A percentile compares a stretch with the other conserved stretches of the same genome.
Evolutionary conservation across 2,797 vertebrate genomes (phyloP).

Genomic region (Thalassophryne amazonica): DNA sequence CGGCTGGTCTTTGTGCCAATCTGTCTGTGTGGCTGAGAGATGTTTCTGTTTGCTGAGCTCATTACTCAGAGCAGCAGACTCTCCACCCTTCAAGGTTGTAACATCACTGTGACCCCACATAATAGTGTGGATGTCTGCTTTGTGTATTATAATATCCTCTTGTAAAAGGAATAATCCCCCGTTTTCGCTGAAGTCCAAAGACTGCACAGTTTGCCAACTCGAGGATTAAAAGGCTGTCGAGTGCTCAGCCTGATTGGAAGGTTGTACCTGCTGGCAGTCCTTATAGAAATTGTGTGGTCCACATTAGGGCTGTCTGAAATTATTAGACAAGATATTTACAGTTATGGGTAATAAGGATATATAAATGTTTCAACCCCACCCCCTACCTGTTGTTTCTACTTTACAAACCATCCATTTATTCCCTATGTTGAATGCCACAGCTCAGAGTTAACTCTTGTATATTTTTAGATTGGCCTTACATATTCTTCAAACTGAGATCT

Average conservation of each 20-base stretch:
- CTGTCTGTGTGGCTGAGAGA: slow-evolving; percentile 20
- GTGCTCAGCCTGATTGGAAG: slow-evolving; percentile 8
- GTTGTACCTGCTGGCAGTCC: slow-evolving; percentile 14
- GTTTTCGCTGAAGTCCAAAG: slow-evolving; percentile 11
- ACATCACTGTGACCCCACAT: slow-evolving; percentile 11
- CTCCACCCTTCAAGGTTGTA: slow-evolving; percentile 49
- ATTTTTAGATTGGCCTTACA: slow-evolving; percentile 39
- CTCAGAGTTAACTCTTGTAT: slow-evolving; percentile 17
- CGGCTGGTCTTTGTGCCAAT: slow-evolving; percentile 19
- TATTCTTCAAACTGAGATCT: slow-evolving; percentile 11
- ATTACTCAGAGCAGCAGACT: slow-evolving; percentile 39
- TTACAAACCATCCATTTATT: slow-evolving; percentile 20
- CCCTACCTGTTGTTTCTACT: no score
- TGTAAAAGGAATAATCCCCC: slow-evolving; percentile 2
- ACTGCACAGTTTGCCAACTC: slow-evolving; percentile 2
- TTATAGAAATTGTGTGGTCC: no score
- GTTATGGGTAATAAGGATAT: no score
- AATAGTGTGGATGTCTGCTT: slow-evolving; percentile 1
- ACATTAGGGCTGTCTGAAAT: no score
- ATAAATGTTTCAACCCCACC: no score
- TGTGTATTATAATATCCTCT: background rate
- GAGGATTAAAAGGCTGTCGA: slow-evolving; percentile 3
- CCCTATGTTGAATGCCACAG: slow-evolving; percentile 18
- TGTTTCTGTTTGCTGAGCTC: slow-evolving; percentile 23
- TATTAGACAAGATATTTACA: no score